Conservation (phyloP, 2,797 vertebrate species). For the Steatocranus sp. region DNA sequence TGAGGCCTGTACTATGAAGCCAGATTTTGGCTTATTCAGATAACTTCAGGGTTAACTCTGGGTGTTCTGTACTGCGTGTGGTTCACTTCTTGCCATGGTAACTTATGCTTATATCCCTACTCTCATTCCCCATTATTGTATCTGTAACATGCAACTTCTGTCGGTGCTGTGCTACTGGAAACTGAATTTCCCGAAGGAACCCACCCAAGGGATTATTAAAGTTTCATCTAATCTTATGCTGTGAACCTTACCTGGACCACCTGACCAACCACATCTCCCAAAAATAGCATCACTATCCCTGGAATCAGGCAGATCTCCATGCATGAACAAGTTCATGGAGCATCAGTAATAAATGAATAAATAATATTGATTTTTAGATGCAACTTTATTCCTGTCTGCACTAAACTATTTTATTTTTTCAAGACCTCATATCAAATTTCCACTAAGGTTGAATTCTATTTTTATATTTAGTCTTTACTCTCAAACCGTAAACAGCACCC, state of each 20-base stretch:
- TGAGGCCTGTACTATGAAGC: background rate
- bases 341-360: background rate
- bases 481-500: background rate
- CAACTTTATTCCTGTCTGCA: background rate
- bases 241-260: background rate
- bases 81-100: background rate
- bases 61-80: background rate
- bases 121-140: rapidly evolving
- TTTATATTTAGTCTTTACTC: background rate
- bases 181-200: background rate
- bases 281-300: background rate
- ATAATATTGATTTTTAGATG: background rate
- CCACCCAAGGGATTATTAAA: background rate
- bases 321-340: background rate
- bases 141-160: rapidly evolving
- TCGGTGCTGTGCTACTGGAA: rapidly evolving
- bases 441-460: background rate
- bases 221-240: background rate
- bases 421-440: background rate
- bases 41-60: background rate
- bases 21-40: background rate
- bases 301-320: background rate
- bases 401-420: background rate
- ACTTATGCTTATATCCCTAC: background rate
- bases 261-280: background rate